A percentile compares a stretch with the other conserved stretches of the same genome.
These are phyloP conservation scores for Onychostruthus taczanowskii DNA, from an alignment of 2,113 vertebrate genomes.

Conservation along the genomic window DNA sequence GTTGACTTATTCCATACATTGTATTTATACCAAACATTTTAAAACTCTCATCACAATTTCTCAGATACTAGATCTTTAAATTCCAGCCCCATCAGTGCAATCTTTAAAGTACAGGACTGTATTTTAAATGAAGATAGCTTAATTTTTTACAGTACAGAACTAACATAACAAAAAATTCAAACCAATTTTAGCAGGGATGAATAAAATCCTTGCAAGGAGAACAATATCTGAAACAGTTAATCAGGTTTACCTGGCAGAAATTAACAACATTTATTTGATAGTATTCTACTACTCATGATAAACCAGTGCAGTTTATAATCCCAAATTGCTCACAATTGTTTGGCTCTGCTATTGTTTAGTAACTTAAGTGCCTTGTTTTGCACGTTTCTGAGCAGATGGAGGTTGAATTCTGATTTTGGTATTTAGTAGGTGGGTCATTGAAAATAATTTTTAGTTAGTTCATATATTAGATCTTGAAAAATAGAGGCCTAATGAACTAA, in stretches of 20 bases:
- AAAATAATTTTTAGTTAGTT: neutral
- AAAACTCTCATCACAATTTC: neutral
- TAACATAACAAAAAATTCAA: neutral
- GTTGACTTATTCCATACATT: neutral
- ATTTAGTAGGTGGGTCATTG: slow-evolving; percentile 24
- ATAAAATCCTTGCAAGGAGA: neutral
- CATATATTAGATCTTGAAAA: neutral
- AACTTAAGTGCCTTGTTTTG: slow-evolving; percentile 8
- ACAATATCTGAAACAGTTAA: neutral
- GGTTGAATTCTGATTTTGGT: slow-evolving; percentile 2
- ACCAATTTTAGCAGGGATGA: neutral
- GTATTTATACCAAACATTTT: neutral
- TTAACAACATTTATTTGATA: neutral
- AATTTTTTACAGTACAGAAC: neutral
- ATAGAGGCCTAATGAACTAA: neutral
- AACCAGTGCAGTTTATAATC: neutral
- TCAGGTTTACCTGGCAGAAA: neutral
- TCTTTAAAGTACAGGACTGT: neutral
- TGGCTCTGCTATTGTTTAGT: neutral
- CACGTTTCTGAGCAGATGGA: slow-evolving; percentile 13
- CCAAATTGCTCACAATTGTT: neutral
- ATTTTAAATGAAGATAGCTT: neutral
- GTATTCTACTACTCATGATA: neutral
- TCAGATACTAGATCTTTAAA: neutral
- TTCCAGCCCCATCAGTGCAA: neutral